Base-by-base conservation (phyloP, 2,113 vertebrate species). In the Colius striatus region DNA sequence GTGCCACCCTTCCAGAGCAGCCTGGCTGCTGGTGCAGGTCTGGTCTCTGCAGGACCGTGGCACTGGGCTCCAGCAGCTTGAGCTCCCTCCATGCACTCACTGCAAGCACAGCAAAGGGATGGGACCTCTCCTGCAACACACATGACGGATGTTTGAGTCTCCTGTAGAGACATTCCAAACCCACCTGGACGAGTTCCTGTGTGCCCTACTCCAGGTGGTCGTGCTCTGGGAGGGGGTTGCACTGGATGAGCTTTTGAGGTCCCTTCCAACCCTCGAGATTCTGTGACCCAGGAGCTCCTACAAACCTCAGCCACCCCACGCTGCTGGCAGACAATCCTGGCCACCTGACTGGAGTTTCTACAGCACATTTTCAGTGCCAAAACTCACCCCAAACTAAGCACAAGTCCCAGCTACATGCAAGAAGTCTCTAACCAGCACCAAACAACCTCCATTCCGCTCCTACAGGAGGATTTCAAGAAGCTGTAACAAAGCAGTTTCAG, bases 321-420 rank as follows among this genome's bases (percentile, higher is more conserved):
- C 16, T 7, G 62, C 50, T 76, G 51, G 7, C 13, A 2, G 22
- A 34, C 48, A 54, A 8, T 11, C 25, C 47, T 0, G 1, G 18
- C 26, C 36, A n/a, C 63, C 63, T 29, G 18, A 8, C 48, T 50
- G 53, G 1, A 6, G 13, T 19, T 60, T 36, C 32, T 5, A 25
- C 16, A 27, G 79, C 38, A 43, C 10, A n/a, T 61, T 61, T 27
- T 38, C 60, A 36, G 60, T 1, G 20, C 22, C 84, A 18, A 54
- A 88, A n/a, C 67, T 89, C 60, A 20, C 41, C 48, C 47, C 41
- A 29, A 10, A 23, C 0, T 9, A 62, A 29, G 54, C 41, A 23
- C 1, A 1, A 61, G 26, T 6, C 73, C 55, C 4, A 4, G 60
- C 47, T 17, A 18, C 34, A 3, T 0, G 1, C 20, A 7, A 9